These are phyloP conservation scores for Germaria angustata DNA, from an alignment of 2,888 invertebrate genomes.

Conservation along the genomic window DNA sequence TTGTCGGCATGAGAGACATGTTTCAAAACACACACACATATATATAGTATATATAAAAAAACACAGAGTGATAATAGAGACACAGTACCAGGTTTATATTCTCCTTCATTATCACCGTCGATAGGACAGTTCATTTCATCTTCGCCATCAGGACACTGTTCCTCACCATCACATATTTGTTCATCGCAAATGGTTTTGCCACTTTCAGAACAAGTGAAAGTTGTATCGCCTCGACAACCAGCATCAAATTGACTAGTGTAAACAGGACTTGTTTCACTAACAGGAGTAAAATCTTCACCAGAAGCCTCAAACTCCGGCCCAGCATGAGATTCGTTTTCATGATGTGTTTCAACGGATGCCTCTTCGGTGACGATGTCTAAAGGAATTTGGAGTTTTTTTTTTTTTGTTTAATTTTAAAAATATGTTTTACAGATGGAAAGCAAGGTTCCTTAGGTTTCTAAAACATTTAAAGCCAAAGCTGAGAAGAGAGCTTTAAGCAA, in stretches of 20 bases:
- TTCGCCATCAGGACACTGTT: slow-evolving; percentile 77
- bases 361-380: slow-evolving; percentile 35
- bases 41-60: slow-evolving; percentile 47
- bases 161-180: slow-evolving; percentile 74
- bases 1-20: slow-evolving; percentile 5
- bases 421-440: background rate
- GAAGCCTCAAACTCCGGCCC: slow-evolving; percentile 67
- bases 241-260: slow-evolving; percentile 48
- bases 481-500: slow-evolving; percentile 2
- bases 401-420: slow-evolving; percentile 11
- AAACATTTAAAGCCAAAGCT: slow-evolving; percentile 19
- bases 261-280: slow-evolving; percentile 67
- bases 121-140: slow-evolving; percentile 75
- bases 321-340: slow-evolving; percentile 27
- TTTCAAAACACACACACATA: slow-evolving; percentile 42
- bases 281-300: slow-evolving; percentile 63
- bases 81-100: slow-evolving; percentile 66
- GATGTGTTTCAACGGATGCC: background rate
- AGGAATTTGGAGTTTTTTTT: slow-evolving; percentile 30
- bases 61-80: slow-evolving; percentile 32
- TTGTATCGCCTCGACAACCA: slow-evolving; percentile 77
- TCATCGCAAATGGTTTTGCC: slow-evolving; percentile 75
- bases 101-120: slow-evolving; percentile 35
- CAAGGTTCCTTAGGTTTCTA: slow-evolving; percentile 11
- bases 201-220: slow-evolving; percentile 72